Base-by-base conservation (phyloP, 2,888 invertebrate species). In the Trachelus tabidus region DNA sequence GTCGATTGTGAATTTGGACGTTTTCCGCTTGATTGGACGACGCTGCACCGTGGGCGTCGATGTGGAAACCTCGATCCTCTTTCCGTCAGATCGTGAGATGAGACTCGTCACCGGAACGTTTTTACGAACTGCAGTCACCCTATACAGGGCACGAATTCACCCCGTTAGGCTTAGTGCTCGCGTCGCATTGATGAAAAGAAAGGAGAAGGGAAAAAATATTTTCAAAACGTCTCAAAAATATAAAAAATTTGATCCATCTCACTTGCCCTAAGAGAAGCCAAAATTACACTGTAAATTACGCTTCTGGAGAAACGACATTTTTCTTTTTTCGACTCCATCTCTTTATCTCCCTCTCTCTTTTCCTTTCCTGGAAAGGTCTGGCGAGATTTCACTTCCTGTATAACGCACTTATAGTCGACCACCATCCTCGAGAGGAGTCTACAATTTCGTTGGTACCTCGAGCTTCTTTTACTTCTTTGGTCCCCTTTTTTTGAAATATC, bases 1-100 rank as follows among this genome's bases (percentile, higher is more conserved):
- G 85, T 80, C 84, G 85, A 87, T 84, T 85, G 88, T 83, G 88
- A 88, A 87, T 88, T 87, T 85, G 87, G 86, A 89, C 88, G 85
- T 88, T 90, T 90, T 88, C 85, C 88, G 88, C 86, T 83, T 90
- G 90, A 89, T 90, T 87, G 87, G 86, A 79, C 86, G 34, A 15
- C 79, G 85, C 84, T 87, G 87, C 87, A 85, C 82, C 81, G 85
- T 83, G 86, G 83, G 85, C 87, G 81, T 79, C 82, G 85, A 85
- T 83, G 86, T 83, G 88, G 85, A 89, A 89, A 88, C 83, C 84
- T 85, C 83, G 83, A 86, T 86, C 85, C 87, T 84, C 85, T 84
- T 82, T 82, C 82, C 79, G 82, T 80, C 81, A 76, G 79, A 77
- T 75, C 75, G 73, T 76, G 77, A 76, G 76, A 76, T 75, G 79